Conservation (phyloP, 2,888 invertebrate genomes). For the Philopedon plagiatum region DNA sequence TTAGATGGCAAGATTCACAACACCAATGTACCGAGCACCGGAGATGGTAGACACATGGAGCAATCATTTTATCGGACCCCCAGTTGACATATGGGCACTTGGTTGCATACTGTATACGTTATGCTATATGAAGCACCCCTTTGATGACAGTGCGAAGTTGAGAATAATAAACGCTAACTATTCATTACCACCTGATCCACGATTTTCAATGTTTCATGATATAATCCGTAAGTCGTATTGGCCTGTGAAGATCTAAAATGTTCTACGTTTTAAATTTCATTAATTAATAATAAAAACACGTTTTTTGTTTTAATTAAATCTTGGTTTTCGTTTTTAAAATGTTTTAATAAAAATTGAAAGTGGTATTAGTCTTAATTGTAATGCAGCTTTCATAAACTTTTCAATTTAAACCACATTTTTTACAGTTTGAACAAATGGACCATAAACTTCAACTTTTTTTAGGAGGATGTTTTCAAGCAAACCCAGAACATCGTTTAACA, state of each 20-base stretch:
- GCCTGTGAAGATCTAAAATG: too few relatives aligned
- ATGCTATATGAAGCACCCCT: slow-evolving; percentile 96
- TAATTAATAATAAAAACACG: neutral
- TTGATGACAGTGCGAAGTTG: slow-evolving; percentile 95
- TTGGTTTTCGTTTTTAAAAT: too few relatives aligned
- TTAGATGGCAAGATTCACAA: slow-evolving; percentile 84
- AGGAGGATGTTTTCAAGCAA: slow-evolving; percentile 85
- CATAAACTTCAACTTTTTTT: too few relatives aligned
- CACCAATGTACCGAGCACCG: slow-evolving; percentile 97
- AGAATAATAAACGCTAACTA: slow-evolving; percentile 98
- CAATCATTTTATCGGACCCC: slow-evolving; percentile 92
- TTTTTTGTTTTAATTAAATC: too few relatives aligned
- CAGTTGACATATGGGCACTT: slow-evolving; percentile 96
- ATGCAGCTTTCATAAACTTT: too few relatives aligned
- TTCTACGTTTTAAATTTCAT: too few relatives aligned
- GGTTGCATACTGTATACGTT: slow-evolving; percentile 95
- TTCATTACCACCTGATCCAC: slow-evolving; percentile 85
- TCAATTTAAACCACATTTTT: too few relatives aligned
- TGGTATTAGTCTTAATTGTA: too few relatives aligned
- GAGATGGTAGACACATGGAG: slow-evolving; percentile 99
- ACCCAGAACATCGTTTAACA: slow-evolving; percentile 86
- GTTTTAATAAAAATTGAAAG: too few relatives aligned
- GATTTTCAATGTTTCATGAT: slow-evolving; percentile 89
- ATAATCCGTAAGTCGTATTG: slow-evolving; percentile 90
- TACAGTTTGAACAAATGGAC: too few relatives aligned